Evolutionary conservation across 2,888 invertebrate genomes (phyloP), one percentile per base, ranked within the genome.

Genomic region (Tenthredo scrophulariae): DNA sequence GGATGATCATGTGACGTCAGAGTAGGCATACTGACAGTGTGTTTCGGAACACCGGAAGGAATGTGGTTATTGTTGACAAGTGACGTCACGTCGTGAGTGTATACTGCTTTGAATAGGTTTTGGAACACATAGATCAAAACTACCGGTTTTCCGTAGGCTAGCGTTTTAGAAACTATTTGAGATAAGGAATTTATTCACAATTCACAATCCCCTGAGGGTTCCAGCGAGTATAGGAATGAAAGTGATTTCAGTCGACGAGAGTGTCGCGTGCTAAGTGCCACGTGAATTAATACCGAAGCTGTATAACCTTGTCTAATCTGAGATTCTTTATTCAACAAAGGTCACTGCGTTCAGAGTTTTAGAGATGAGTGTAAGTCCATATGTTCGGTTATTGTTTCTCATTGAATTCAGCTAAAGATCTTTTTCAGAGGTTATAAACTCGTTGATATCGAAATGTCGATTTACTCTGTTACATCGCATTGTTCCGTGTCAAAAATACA

Each of bases 361-460:
- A 33, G n/a, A 40, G 10, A 80, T 80, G 80, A 77, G 50, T 6
- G 80, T 80, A 26, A 80, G 80, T 80, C 80, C 80, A 80, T 80
- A 80, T 80, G 65, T 37, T 80, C 22, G 15, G 29, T 58, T 37
- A 54, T 26, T 58, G 29, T 58, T 54, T 26, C 1, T 9, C 58
- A 37, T 18, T n/a, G 7, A 70, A 70, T 22, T 40, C 37, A 58
- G 2, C 5, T 54, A 13, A 18, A 18, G 1, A 13, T 62, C 2
- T 26, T 22, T 26, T 13, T 22, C 26, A 2, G 62, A 62, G 3
- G 26, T 62, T 62, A 26, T 26, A 26, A 62, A 22, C 62, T 26
- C 26, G 13, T 26, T 26, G 5, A 9, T 62, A 26, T 26, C 13
- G 13, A 26, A 62, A 62, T 13, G 2, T 26, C 7, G 37, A 7